These are phyloP conservation scores for Pipistrellus pipistrellus DNA, from an alignment of 2,797 vertebrate species.

Conservation along the genomic window DNA sequence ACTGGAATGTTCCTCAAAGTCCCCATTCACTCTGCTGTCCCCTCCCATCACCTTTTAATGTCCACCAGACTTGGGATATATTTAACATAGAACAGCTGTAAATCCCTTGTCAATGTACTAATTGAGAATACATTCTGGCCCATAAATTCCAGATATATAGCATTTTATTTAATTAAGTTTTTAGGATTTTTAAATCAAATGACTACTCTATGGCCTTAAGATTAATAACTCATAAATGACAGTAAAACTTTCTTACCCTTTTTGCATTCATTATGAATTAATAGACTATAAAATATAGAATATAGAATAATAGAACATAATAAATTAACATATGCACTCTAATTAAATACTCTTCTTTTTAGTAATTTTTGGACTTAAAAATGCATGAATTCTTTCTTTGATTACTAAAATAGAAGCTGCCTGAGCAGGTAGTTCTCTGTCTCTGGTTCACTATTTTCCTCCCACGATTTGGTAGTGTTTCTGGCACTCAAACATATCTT, in stretches of 20 bases:
- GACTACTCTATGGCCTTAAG: slow-evolving; percentile 5
- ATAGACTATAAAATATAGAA: background rate
- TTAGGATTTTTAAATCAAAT: slow-evolving; percentile 36
- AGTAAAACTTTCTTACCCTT: slow-evolving; percentile 23
- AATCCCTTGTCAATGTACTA: background rate
- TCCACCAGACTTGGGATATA: background rate
- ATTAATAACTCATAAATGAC: slow-evolving; percentile 5
- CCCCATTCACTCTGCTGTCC: background rate
- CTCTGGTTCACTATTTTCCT: background rate
- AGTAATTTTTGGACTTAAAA: slow-evolving; percentile 27
- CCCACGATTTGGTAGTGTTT: background rate
- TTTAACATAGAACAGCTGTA: slow-evolving; percentile 33
- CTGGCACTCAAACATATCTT: background rate
- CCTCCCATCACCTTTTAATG: background rate
- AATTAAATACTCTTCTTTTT: slow-evolving; percentile 28
- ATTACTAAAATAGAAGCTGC: background rate
- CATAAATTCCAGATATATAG: background rate
- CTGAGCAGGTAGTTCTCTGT: background rate
- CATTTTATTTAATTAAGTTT: slow-evolving; percentile 23
- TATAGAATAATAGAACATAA: background rate
- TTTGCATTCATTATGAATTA: slow-evolving; percentile 22
- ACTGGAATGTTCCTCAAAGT: background rate
- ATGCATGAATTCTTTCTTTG: background rate
- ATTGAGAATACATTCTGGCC: background rate
- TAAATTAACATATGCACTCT: background rate